Base-by-base conservation (phyloP, 2,113 vertebrate genomes). In the Anarrhichthys ocellatus region DNA sequence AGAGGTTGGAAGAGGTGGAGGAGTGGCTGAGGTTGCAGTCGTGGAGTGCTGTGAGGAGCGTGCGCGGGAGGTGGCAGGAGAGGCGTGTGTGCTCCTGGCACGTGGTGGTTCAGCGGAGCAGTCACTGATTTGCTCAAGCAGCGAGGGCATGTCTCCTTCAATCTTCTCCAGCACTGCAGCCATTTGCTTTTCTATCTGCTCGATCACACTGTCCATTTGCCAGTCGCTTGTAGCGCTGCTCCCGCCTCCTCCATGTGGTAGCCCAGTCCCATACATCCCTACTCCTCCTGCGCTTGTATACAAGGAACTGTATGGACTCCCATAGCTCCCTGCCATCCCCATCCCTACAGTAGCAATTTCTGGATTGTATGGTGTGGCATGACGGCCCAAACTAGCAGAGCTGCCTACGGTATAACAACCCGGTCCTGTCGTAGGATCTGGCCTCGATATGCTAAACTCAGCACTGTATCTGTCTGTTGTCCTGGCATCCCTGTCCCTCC, bases 181-280 rank as follows among this genome's bases (percentile, higher is more conserved):
- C 95, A 96, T 96, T 91, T 96, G 95, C 80, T 95, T 95, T 80
- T 96, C 95, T 42, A 96, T 96, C 85, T 96, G 94, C 83, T 96
- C 95, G 7, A 96, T 96, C 76, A 95, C 95, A 36, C 93, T 95
- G 91, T 96, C 95, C 95, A 96, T 96, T 90, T 95, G 93, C 95
- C 95, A 96, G 72, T 96, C 95, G 3, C 92, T 85, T 46, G 91
- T 89, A 3, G 88, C 52, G 44, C 89, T 87, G 68, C 79, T 84
- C 2, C 80, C 80, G 1, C 85, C 79, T 63, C 34, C 82, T 73
- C 50, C 83, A 29, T 87, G 93, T 29, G 87, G 93, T n/a, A 95
- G 85, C 75, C 92, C 92, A 0, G 92, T 93, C 38, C 92, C 87
- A 2, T 95, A 95, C 84, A 92, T 91, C 40, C 90, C 89, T 34